Base-by-base conservation (phyloP, 2,113 vertebrate species). In the Halichoerus grypus region DNA sequence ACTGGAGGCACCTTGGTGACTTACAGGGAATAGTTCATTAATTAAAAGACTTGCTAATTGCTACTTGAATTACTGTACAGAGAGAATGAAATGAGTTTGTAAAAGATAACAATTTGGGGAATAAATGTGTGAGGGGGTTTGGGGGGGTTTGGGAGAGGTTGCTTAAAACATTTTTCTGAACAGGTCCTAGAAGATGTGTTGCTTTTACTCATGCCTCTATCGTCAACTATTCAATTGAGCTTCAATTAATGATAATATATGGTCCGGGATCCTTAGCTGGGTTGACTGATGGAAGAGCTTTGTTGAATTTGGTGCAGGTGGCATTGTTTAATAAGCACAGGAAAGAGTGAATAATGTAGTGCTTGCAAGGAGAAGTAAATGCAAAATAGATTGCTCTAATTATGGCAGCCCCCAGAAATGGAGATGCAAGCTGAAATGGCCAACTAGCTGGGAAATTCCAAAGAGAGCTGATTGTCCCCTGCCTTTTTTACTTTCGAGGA, bases 281-380 rank as follows among this genome's bases (percentile, higher is more conserved):
- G 98, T 91, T 97, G 96, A 98, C 98, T 98, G 98, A 99, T 98
- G 98, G 98, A 97, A 98, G 98, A 98, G 98, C 98, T 98, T 98
- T 98, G 98, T 99, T 98, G 98, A 98, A 98, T 98, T 98, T 99
- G 98, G 98, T 98, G 99, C 99, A 99, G 98, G 99, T 99, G 99
- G 98, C 98, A 98, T 98, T 98, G 98, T 99, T 99, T 99, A 99
- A 99, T 99, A 99, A 99, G 98, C 99, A 99, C 98, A 98, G 97
- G 98, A 98, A 98, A 98, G 98, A 98, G 98, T 98, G 98, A 98
- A 98, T 99, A 99, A 98, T 99, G 98, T 98, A 98, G 98, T 98
- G 98, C 98, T 98, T 98, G 98, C 98, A 99, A 99, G 98, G 98
- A 98, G 98, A 98, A 99, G 98, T 99, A 99, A 98, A 98, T 99